phyloP scores from a whole-genome alignment of 2,113 vertebrate species.

The Anguilla rostrata region DNA sequence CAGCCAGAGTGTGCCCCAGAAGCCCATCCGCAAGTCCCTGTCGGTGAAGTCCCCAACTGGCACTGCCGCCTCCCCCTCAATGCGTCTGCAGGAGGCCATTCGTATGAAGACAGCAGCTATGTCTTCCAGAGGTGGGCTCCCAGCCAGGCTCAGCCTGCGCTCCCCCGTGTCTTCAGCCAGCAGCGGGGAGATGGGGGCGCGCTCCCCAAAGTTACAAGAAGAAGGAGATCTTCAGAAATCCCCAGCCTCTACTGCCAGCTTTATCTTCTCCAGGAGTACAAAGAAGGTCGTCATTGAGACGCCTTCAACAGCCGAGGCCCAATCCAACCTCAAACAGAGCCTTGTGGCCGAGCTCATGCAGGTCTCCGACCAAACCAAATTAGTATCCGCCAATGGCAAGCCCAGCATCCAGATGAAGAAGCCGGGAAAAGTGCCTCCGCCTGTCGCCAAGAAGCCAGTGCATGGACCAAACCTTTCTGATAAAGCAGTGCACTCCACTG shows the following conservation, averaged over 20 bases:
- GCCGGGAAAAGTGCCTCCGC: constrained; percentile 82
- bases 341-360: constrained; percentile 82
- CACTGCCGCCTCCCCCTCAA: constrained; percentile 57
- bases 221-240: constrained; percentile 72
- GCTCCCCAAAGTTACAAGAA: constrained; percentile 48
- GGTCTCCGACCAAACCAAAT: constrained; percentile 72
- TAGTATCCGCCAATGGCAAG: constrained; percentile 45
- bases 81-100: constrained; percentile 79
- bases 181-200: constrained; percentile 38
- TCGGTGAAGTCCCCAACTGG: constrained; percentile 69
- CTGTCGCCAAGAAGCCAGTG: constrained; percentile 87
- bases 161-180: constrained; percentile 33
- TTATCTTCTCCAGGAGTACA: constrained; percentile 89
- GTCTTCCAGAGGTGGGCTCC: constrained; percentile 57
- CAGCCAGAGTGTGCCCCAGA: constrained; percentile 74
- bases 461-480: constrained; percentile 50
- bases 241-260: constrained; percentile 87
- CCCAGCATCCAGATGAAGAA: constrained; percentile 58
- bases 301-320: constrained; percentile 68
- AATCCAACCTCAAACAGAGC: constrained; percentile 77
- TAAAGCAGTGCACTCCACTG: constrained; percentile 30
- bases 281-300: constrained; percentile 83
- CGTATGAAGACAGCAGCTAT: constrained; percentile 81
- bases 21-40: constrained; percentile 87
- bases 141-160: constrained; percentile 49